These are phyloP conservation scores for Bufotes viridis DNA, from an alignment of 2,797 vertebrate species.

Conservation along the genomic window DNA sequence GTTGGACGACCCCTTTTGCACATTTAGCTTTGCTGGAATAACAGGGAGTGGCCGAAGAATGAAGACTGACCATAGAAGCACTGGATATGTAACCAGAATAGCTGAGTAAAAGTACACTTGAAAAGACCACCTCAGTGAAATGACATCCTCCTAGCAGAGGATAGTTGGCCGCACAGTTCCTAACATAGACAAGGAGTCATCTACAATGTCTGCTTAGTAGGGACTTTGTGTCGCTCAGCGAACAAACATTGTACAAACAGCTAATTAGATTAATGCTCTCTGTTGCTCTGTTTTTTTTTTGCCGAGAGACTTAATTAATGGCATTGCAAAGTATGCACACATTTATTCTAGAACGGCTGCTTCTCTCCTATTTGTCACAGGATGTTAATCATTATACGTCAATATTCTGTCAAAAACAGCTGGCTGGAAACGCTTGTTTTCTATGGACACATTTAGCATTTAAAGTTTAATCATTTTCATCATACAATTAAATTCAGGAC, in stretches of 20 bases:
- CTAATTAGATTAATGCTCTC: constrained; percentile 36
- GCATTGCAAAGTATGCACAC: constrained; percentile 16
- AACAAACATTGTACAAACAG: constrained; percentile 5
- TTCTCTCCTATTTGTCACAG: constrained; percentile 30
- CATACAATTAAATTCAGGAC: neutral
- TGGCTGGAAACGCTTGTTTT: neutral
- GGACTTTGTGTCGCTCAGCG: neutral
- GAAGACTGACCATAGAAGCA: too few relatives aligned
- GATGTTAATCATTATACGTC: constrained; percentile 43
- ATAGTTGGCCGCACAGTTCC: too few relatives aligned
- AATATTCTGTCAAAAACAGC: constrained; percentile 28
- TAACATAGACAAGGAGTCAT: neutral
- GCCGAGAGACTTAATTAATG: constrained; percentile 36
- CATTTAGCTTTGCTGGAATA: too few relatives aligned
- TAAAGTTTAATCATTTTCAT: constrained; percentile 21
- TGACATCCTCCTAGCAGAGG: too few relatives aligned
- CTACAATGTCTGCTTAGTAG: constrained; percentile 13
- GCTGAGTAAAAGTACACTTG: too few relatives aligned
- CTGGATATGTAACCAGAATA: too few relatives aligned
- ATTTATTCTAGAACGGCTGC: neutral
- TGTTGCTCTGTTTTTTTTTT: constrained; percentile 39
- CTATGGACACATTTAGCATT: neutral
- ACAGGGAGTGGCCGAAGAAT: too few relatives aligned
- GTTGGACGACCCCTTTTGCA: too few relatives aligned
- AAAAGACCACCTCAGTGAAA: too few relatives aligned